Conservation (phyloP, 2,113 vertebrate species). For the Daubentonia madagascariensis region DNA sequence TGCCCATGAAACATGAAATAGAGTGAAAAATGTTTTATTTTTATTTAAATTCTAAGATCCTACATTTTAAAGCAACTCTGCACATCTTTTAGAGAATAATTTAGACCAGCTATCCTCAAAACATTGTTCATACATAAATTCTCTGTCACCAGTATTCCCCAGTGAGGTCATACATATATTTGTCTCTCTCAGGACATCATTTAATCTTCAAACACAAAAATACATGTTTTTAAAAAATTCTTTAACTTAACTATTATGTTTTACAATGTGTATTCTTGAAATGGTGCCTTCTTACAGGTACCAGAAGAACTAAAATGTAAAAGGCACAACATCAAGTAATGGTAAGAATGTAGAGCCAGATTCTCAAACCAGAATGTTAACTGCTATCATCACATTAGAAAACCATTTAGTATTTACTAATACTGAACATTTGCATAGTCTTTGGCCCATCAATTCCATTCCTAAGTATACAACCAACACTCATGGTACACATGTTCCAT, state of each 20-base stretch:
- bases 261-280: not conserved
- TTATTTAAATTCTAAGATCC: conserved; percentile 37
- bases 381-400: not conserved
- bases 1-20: conserved; percentile 4
- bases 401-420: not conserved
- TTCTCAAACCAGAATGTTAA: not conserved
- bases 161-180: not conserved
- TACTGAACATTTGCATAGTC: not conserved
- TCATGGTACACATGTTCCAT: not conserved
- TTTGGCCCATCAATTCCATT: not conserved
- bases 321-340: not conserved
- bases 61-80: conserved; percentile 34
- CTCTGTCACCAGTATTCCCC: not conserved
- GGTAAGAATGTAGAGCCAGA: not conserved
- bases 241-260: not conserved
- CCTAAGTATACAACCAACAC: not conserved
- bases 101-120: not conserved
- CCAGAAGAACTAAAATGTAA: not conserved
- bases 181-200: not conserved
- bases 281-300: not conserved
- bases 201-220: conserved; percentile 22
- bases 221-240: not conserved
- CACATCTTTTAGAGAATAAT: conserved; percentile 13
- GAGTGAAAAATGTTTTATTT: not conserved
- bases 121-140: not conserved